A percentile compares a stretch with the other conserved stretches of the same genome.
Evolutionary conservation across 2,113 vertebrate species (phyloP).

Genomic region (Girardinichthys multiradiatus): DNA sequence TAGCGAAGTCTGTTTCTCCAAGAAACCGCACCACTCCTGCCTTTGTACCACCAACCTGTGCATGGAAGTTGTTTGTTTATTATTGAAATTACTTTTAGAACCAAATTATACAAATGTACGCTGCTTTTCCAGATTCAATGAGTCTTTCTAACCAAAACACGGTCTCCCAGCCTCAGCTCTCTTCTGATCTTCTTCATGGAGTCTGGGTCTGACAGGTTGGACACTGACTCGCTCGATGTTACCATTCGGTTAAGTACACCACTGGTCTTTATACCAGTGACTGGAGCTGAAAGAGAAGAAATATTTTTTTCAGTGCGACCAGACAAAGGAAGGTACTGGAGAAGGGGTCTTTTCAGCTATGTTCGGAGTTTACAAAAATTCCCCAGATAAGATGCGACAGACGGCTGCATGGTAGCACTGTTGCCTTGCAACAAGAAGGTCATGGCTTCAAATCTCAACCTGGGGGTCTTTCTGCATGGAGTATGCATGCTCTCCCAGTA

Average conservation of each 20-base stretch:
- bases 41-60: conserved; percentile 93
- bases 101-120: background rate
- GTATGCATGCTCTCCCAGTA: too few relatives aligned
- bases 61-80: background rate
- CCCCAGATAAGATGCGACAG: background rate
- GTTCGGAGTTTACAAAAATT: background rate
- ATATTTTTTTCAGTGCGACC: background rate
- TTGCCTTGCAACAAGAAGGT: too few relatives aligned
- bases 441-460: too few relatives aligned
- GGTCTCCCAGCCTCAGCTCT: conserved; percentile 92
- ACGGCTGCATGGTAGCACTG: too few relatives aligned
- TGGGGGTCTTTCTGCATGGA: too few relatives aligned
- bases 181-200: conserved; percentile 91
- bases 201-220: conserved; percentile 94
- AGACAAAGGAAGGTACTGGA: background rate
- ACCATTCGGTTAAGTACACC: conserved; percentile 79
- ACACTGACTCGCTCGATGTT: conserved; percentile 89
- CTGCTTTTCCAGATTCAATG: too few relatives aligned
- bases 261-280: conserved; percentile 42
- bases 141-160: conserved; percentile 88
- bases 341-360: background rate
- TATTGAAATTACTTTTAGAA: background rate
- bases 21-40: conserved; percentile 95
- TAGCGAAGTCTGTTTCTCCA: conserved; percentile 97
- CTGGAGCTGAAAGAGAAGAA: conserved; percentile 26